Evolutionary conservation across 2,888 invertebrate genomes (phyloP).

Genomic region (Drosophila leonis): DNA sequence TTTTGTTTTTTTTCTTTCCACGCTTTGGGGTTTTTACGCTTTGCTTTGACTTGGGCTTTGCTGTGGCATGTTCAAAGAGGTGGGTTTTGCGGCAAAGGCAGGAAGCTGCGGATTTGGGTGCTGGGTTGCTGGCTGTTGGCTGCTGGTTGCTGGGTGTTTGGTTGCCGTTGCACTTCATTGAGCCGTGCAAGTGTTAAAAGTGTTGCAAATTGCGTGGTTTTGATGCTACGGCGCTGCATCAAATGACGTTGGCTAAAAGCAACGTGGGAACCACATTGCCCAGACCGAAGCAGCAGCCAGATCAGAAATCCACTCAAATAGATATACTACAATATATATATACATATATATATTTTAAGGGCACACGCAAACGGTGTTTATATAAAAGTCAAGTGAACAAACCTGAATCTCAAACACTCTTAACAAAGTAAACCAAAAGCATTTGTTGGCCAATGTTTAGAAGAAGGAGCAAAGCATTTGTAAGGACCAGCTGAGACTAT

Average conservation of each 20-base stretch:
- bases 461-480: not conserved
- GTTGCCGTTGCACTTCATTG: constrained; percentile 74
- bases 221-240: constrained; percentile 52
- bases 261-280: constrained; percentile 39
- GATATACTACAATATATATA: not conserved
- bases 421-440: not conserved
- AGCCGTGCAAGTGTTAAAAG: constrained; percentile 79
- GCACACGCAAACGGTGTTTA: not conserved
- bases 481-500: not conserved
- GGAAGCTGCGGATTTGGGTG: constrained; percentile 35
- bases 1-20: not conserved
- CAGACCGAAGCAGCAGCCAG: constrained; percentile 8
- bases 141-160: constrained; percentile 25
- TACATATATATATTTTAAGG: not conserved
- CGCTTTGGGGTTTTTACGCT: constrained; percentile 50
- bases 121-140: not conserved
- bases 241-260: constrained; percentile 25
- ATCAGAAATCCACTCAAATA: constrained; percentile 13
- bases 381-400: not conserved
- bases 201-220: constrained; percentile 78
- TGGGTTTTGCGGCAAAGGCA: not conserved
- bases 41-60: constrained; percentile 54
- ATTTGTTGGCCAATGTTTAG: not conserved
- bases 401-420: not conserved
- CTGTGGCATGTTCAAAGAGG: constrained; percentile 20